phyloP scores from a whole-genome alignment of 2,113 vertebrate genomes.

The Onychorhynchus coronatus region DNA sequence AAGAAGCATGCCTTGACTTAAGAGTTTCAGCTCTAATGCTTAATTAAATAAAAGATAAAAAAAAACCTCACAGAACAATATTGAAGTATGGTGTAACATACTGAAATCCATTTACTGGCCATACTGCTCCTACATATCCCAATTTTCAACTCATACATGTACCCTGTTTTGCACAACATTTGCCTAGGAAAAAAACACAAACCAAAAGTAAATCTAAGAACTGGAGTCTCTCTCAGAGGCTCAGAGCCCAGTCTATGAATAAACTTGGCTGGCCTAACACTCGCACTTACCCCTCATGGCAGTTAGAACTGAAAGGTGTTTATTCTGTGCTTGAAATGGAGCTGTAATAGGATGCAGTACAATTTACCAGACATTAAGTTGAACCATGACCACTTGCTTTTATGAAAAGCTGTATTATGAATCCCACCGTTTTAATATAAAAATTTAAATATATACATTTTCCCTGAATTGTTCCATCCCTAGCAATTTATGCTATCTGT shows the following conservation, averaged over 20 bases:
- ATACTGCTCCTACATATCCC: not conserved
- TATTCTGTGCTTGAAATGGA: not conserved
- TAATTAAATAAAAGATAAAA: not conserved
- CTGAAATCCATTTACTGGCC: not conserved
- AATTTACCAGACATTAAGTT: constrained; percentile 10
- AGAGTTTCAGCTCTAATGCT: not conserved
- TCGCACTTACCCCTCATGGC: not conserved
- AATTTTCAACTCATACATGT: not conserved
- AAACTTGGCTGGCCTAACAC: not conserved
- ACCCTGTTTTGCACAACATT: not conserved
- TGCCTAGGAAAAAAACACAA: not conserved
- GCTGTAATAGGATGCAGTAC: constrained; percentile 5
- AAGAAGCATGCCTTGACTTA: not conserved
- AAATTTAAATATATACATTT: constrained; percentile 46
- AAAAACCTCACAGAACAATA: not conserved
- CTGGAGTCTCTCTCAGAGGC: not conserved
- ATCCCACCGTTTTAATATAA: constrained; percentile 26
- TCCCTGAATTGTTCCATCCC: constrained; percentile 25
- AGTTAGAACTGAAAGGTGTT: not conserved
- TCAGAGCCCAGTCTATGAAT: not conserved
- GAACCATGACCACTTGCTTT: constrained; percentile 39
- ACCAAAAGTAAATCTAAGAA: not conserved
- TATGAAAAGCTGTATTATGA: constrained; percentile 52
- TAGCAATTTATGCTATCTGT: not conserved
- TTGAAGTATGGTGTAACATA: not conserved